phyloP scores from a whole-genome alignment of 23 tunicate species.

The Clavelina lepadiformis region DNA sequence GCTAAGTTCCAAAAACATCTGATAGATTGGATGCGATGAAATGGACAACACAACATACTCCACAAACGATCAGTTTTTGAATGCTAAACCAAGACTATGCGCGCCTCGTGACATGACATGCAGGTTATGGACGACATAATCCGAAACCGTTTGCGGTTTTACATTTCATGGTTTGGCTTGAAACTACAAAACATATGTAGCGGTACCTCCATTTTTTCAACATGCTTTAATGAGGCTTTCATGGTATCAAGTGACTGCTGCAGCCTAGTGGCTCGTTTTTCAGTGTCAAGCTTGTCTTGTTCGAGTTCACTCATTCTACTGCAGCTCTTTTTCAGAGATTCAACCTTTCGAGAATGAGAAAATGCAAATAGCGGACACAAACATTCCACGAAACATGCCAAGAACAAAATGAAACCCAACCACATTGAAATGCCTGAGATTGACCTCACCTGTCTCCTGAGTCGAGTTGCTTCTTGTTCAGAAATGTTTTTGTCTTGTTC shows the following conservation, averaged over 20 bases:
- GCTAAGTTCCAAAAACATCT: too few species aligned
- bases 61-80: too few species aligned
- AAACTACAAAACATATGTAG: too few species aligned
- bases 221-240: conserved; percentile 57
- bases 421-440: too few species aligned
- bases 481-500: conserved; percentile 61
- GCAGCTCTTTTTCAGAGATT: conserved; percentile 61
- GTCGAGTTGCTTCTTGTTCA: conserved; percentile 52
- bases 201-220: conserved; percentile 88
- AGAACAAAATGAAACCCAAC: too few species aligned
- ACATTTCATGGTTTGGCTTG: too few species aligned
- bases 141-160: too few species aligned
- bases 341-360: conserved; percentile 36
- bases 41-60: not conserved
- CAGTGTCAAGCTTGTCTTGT: conserved; percentile 79
- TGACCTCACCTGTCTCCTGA: conserved; percentile 47
- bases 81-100: too few species aligned
- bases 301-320: conserved; percentile 59
- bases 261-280: conserved; percentile 37
- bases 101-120: too few species aligned
- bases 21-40: not conserved
- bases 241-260: conserved; percentile 55
- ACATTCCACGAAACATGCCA: too few species aligned
- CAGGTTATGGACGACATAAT: too few species aligned
- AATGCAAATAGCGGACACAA: too few species aligned